Conservation (phyloP, 2,888 invertebrate species). For the Diplolepis rosae region DNA sequence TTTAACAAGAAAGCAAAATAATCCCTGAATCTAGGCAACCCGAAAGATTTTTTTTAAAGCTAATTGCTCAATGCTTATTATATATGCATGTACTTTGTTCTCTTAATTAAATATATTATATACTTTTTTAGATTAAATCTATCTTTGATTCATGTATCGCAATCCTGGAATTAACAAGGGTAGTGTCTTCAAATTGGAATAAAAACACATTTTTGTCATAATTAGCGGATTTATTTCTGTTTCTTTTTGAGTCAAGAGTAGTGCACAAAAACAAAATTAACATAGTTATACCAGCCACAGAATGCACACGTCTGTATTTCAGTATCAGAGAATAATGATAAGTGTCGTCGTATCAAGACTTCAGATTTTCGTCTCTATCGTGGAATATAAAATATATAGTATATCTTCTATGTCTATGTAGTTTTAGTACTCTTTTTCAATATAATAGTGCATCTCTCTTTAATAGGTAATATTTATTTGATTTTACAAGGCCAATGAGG, state of each 20-base stretch:
- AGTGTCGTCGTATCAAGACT: constrained; percentile 37
- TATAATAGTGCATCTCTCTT: constrained; percentile 64
- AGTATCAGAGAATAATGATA: constrained; percentile 45
- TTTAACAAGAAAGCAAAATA: no score
- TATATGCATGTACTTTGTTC: no score
- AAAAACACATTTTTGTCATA: constrained; percentile 1
- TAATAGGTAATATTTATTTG: constrained; percentile 63
- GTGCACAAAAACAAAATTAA: constrained; percentile 42
- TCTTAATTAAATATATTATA: no score
- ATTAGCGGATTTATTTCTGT: constrained; percentile 15
- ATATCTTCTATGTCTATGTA: constrained; percentile 48
- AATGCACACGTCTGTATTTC: constrained; percentile 41
- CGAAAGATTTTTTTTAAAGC: no score
- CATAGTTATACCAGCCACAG: constrained; percentile 32
- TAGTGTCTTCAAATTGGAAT: no score
- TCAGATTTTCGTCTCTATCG: constrained; percentile 47
- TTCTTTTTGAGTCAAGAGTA: constrained; percentile 43
- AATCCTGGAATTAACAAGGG: no score
- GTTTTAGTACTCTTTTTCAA: constrained; percentile 57
- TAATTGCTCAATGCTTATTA: no score
- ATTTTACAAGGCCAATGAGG: constrained; percentile 72
- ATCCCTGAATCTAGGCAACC: no score
- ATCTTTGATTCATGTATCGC: no score
- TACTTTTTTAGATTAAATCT: no score
- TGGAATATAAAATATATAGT: constrained; percentile 51